Percentiles rank a stretch among this genome's conserved stretches.
Conservation (phyloP, 2,797 vertebrate genomes). For the Amniataba percoides region DNA sequence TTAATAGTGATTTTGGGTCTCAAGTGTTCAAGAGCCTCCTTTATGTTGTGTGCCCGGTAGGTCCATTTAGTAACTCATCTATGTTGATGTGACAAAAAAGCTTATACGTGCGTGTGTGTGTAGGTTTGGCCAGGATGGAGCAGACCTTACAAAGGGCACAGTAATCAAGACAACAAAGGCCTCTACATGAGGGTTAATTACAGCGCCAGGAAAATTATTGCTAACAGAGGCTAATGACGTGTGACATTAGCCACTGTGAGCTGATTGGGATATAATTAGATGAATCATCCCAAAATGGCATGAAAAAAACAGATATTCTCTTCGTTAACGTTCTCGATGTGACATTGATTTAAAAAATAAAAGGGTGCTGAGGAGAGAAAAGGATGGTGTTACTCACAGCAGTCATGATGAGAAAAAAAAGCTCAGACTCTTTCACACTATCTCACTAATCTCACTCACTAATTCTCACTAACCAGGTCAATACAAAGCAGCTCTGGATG, state of each 20-base stretch:
- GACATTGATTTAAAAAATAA: background rate
- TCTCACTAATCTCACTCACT: too few species aligned
- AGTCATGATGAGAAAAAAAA: background rate
- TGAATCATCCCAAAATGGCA: conserved; percentile 64
- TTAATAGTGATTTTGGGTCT: too few species aligned
- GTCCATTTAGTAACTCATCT: background rate
- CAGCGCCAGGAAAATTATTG: conserved; percentile 45
- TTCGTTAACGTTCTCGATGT: conserved; percentile 36
- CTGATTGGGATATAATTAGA: conserved; percentile 76
- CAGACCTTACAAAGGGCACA: conserved; percentile 39
- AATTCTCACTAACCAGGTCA: background rate
- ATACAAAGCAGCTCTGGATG: background rate
- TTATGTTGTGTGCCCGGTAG: background rate
- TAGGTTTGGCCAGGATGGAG: conserved; percentile 26
- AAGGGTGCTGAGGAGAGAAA: conserved; percentile 6
- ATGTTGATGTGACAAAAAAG: conserved; percentile 8
- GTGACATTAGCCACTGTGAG: conserved; percentile 65
- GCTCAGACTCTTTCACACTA: background rate
- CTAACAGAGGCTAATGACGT: conserved; percentile 71
- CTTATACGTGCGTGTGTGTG: background rate
- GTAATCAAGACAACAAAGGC: conserved; percentile 56
- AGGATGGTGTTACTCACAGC: background rate
- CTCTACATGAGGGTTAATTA: conserved; percentile 64
- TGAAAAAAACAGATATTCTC: conserved; percentile 47
- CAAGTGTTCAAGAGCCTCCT: background rate